These are phyloP conservation scores for Drosophila kikkawai DNA, from an alignment of 1,140 invertebrate genomes.

Conservation along the genomic window DNA sequence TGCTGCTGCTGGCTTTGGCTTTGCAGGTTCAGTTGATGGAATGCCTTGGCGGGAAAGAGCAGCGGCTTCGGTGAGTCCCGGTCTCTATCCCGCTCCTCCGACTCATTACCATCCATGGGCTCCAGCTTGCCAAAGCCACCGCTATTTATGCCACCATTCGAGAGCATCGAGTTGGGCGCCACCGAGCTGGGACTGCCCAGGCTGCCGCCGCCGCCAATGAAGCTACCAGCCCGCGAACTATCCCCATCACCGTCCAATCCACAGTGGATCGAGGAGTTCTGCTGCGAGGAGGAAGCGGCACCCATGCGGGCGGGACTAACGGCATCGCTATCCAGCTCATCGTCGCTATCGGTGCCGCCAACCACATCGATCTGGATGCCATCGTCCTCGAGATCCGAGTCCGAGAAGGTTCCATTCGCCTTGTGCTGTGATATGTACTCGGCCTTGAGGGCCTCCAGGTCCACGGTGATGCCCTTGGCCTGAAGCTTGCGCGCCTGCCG, in stretches of 20 bases:
- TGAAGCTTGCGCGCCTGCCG: slow-evolving; percentile 95
- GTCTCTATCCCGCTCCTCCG: slow-evolving; percentile 54
- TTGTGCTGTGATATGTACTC: slow-evolving; percentile 91
- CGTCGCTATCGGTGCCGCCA: slow-evolving; percentile 88
- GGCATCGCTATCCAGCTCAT: slow-evolving; percentile 87
- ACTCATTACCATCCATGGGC: slow-evolving; percentile 52
- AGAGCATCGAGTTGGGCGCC: slow-evolving; percentile 39
- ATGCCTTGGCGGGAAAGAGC: slow-evolving; percentile 74
- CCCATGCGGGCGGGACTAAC: slow-evolving; percentile 84
- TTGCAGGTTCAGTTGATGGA: slow-evolving; percentile 73
- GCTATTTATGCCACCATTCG: slow-evolving; percentile 32
- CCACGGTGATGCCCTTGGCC: slow-evolving; percentile 95
- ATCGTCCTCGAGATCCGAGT: slow-evolving; percentile 90
- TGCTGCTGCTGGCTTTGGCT: slow-evolving; percentile 60
- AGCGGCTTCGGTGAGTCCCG: slow-evolving; percentile 58
- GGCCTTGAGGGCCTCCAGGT: slow-evolving; percentile 93
- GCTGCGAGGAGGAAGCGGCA: slow-evolving; percentile 85
- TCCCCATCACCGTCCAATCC: slow-evolving; percentile 87
- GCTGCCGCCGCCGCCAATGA: slow-evolving; percentile 85
- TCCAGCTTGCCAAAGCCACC: slow-evolving; percentile 32
- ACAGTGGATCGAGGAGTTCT: slow-evolving; percentile 87
- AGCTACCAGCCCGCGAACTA: slow-evolving; percentile 85
- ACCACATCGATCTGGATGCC: slow-evolving; percentile 91
- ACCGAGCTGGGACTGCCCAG: slow-evolving; percentile 84
- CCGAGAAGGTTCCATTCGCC: slow-evolving; percentile 87